Evolutionary conservation across 2,888 invertebrate genomes (phyloP), one percentile per base, ranked within the genome.

Genomic region (Agrochola lychnidis): DNA sequence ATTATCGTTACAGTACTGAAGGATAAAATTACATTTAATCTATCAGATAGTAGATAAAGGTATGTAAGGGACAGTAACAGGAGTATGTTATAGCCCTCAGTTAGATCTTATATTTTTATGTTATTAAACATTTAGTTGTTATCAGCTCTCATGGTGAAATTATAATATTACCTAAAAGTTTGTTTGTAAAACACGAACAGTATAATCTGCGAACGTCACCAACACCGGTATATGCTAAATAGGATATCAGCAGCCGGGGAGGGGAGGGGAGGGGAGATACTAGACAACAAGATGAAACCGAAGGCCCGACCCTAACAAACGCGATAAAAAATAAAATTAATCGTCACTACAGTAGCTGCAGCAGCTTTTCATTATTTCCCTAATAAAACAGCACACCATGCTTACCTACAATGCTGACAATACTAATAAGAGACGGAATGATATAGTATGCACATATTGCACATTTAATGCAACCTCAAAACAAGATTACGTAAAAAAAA

Each of bases 181-280:
- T 79, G 73, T 78, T 85, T 85, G 48, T 67, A 53, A 72, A 81
- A 74, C 51, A 70, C 30, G 76, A 73, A 73, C 75, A 69, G 57
- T 69, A 78, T 86, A 79, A 78, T 69, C 64, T 72, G 57, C n/a
- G 42, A 76, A 73, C 81, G 80, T 73, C 80, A 82, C 48, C 36
- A 79, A 86, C 89, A 89, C 90, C 85, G 70, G 74, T 62, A 69
- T 73, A 67, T 70, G 78, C 70, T 75, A 68, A 85, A 76, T 61
- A 80, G 57, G 63, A 62, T n/a, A 64, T 70, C 69, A 73, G 36
- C 25, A 40, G 30, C 14, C 4, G n/a, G 25, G 16, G 14, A 16
- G 30, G 59, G 12, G 6, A 67, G 14, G 40, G 36, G 61, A 1
- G 12, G 16, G 36, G 61, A 1, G 12, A 12, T 19, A 61, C 19